phyloP scores from a whole-genome alignment of 2,113 vertebrate genomes.

The Aegithalos caudatus region DNA sequence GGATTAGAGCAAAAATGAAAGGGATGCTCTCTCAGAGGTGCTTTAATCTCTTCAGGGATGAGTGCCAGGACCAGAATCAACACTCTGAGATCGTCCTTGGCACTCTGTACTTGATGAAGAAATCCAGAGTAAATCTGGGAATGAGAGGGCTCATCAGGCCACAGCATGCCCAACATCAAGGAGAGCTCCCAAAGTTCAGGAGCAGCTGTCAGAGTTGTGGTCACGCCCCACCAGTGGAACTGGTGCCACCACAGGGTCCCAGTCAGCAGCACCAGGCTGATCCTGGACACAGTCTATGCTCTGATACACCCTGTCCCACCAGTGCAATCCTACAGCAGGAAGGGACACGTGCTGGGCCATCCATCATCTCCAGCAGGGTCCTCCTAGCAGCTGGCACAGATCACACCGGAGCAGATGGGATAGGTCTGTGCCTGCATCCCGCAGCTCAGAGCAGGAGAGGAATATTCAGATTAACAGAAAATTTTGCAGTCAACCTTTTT shows the following conservation, averaged over 20 bases:
- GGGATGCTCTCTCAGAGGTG: neutral
- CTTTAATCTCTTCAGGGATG: neutral
- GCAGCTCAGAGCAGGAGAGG: neutral
- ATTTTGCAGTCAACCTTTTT: constrained; percentile 37
- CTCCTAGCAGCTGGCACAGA: neutral
- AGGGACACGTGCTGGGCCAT: neutral
- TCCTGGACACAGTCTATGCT: neutral
- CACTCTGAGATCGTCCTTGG: neutral
- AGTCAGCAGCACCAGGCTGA: neutral
- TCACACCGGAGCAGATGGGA: neutral
- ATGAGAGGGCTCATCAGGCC: neutral
- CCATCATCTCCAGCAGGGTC: neutral
- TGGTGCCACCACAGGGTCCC: neutral
- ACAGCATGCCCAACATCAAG: neutral
- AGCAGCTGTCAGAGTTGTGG: neutral
- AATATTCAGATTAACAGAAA: constrained; percentile 35
- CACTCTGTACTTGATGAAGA: neutral
- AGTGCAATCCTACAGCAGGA: neutral
- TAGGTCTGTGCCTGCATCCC: neutral
- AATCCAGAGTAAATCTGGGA: neutral
- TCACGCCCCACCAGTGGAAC: too few species aligned
- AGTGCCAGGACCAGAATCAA: neutral
- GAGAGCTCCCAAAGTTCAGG: neutral
- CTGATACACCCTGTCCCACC: neutral
- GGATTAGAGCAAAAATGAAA: neutral